Conservation (phyloP, 2,113 vertebrate genomes). For the Paracanthobrama guichenoti region DNA sequence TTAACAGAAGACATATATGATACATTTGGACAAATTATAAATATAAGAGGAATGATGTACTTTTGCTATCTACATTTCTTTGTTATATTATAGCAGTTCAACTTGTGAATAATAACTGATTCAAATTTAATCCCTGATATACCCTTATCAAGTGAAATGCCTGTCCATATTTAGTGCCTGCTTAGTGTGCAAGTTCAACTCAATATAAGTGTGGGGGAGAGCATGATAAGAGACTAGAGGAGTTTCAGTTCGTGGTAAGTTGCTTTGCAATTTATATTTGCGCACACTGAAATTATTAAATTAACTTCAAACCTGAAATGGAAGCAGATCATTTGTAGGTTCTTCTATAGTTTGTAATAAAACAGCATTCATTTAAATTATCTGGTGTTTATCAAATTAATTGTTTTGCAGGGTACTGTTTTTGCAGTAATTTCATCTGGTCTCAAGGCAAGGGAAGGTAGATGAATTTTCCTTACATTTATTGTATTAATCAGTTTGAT, state of each 20-base stretch:
- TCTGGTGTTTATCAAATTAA: background rate
- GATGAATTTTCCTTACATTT: background rate
- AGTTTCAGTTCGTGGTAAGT: conserved; percentile 7
- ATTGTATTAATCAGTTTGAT: background rate
- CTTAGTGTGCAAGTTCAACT: conserved; percentile 2
- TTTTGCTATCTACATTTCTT: background rate
- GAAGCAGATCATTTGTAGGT: background rate
- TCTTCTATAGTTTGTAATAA: background rate
- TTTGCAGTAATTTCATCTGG: background rate
- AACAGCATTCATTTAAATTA: background rate
- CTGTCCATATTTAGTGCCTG: conserved; percentile 14
- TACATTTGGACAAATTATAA: background rate
- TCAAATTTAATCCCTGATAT: background rate
- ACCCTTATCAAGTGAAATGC: background rate
- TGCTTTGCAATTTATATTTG: background rate
- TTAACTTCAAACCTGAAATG: background rate
- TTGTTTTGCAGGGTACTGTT: background rate
- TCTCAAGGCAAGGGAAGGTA: background rate
- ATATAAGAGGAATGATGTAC: background rate
- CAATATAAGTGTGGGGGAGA: conserved; percentile 13
- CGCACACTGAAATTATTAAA: background rate
- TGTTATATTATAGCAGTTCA: background rate
- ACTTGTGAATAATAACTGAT: background rate
- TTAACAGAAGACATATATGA: background rate
- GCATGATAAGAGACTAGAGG: background rate